Percentiles rank a stretch among this genome's conserved stretches.
Conservation (phyloP, 2,113 vertebrate genomes). For the Cynocephalus volans region DNA sequence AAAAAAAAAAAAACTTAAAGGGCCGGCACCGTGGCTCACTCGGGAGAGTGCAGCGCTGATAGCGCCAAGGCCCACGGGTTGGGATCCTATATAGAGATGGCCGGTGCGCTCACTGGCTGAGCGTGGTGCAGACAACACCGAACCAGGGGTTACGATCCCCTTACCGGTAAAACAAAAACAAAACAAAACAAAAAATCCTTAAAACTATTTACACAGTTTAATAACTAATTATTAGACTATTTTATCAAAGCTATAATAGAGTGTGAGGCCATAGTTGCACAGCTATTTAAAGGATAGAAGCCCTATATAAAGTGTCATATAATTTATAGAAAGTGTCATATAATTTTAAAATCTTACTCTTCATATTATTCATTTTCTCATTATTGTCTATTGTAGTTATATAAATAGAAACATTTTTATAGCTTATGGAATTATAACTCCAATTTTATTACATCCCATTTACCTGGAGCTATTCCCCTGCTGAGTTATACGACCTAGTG, state of each 20-base stretch:
- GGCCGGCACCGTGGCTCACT: too few species aligned
- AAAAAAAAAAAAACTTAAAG: not conserved
- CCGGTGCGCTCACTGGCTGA: too few species aligned
- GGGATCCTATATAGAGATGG: too few species aligned
- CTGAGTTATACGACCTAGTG: not conserved
- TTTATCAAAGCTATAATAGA: not conserved
- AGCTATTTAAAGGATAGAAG: not conserved
- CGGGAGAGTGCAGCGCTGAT: too few species aligned
- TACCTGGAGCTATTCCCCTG: not conserved
- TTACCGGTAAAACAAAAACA: too few species aligned
- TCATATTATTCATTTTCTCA: not conserved
- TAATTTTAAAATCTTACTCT: constrained; percentile 57
- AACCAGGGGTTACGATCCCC: too few species aligned
- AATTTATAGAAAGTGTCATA: constrained; percentile 42
- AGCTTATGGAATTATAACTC: not conserved
- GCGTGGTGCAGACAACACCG: too few species aligned
- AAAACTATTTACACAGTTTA: not conserved
- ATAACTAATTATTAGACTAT: constrained; percentile 6
- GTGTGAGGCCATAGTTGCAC: not conserved
- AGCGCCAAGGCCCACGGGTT: too few species aligned
- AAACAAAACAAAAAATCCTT: not conserved
- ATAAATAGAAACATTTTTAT: not conserved
- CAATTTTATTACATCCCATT: constrained; percentile 2
- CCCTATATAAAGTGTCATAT: not conserved
- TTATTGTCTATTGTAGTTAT: not conserved